A percentile compares a stretch with the other conserved stretches of the same genome.
Conservation (phyloP, 2,888 invertebrate genomes). For the Drosophila atroscutellata region DNA sequence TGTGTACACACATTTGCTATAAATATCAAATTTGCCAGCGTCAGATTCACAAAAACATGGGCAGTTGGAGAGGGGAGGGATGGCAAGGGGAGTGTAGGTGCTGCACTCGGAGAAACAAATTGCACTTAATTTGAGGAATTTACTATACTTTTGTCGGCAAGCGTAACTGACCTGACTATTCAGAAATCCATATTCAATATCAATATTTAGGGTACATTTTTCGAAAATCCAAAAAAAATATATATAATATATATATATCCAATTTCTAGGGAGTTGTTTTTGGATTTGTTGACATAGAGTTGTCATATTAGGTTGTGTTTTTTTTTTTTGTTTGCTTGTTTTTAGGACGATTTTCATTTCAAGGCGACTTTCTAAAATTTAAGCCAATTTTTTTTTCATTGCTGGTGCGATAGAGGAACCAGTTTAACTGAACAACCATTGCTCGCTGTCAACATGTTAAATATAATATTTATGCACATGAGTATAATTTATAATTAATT, state of each 20-base stretch:
- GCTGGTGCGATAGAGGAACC: neutral
- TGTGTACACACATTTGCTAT: conserved; percentile 39
- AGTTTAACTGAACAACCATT: neutral
- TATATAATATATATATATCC: too few species aligned
- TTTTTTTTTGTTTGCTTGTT: neutral
- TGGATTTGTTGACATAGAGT: too few species aligned
- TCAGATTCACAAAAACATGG: neutral
- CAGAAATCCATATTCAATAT: neutral
- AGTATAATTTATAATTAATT: conserved; percentile 9
- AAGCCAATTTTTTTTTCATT: neutral
- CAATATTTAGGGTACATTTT: too few species aligned
- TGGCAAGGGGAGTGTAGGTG: neutral
- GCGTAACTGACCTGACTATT: neutral
- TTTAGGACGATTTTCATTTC: neutral
- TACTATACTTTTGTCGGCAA: neutral
- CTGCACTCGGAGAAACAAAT: neutral
- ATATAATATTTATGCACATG: conserved; percentile 4
- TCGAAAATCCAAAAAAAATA: too few species aligned
- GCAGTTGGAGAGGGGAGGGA: neutral
- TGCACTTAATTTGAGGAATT: neutral
- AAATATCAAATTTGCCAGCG: conserved; percentile 48
- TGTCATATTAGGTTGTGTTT: too few species aligned
- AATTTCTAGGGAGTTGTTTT: too few species aligned
- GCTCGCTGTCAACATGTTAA: conserved; percentile 1
- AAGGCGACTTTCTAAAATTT: neutral